Conservation (phyloP, 2,888 invertebrate genomes). For the Neuroscelio doddi region DNA sequence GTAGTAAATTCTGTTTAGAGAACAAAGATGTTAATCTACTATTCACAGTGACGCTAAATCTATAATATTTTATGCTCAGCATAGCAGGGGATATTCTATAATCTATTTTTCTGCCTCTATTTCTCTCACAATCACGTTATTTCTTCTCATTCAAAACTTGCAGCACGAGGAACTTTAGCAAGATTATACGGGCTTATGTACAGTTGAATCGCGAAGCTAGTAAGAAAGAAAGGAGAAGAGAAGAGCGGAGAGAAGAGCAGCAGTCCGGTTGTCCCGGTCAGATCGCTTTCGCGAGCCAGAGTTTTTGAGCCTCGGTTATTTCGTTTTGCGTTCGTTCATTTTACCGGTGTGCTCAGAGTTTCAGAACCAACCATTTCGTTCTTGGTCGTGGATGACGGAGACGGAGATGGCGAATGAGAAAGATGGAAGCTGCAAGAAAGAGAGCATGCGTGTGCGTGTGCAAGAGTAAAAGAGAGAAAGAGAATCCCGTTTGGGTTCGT, state of each 20-base stretch:
- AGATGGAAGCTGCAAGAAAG: conserved; percentile 13
- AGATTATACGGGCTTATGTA: conserved; percentile 28
- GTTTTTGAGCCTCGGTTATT: conserved; percentile 46
- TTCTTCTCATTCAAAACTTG: conserved; percentile 46
- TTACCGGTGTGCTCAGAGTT: conserved; percentile 42
- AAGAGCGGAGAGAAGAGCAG: conserved; percentile 8
- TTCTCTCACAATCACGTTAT: conserved; percentile 25
- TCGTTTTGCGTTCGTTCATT: conserved; percentile 48
- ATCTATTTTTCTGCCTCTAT: conserved; percentile 16
- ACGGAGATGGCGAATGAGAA: conserved; percentile 15
- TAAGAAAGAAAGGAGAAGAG: conserved; percentile 17
- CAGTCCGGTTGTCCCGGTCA: conserved; percentile 48
- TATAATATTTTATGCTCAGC: conserved; percentile 1
- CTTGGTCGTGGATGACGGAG: conserved; percentile 22
- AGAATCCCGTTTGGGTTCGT: conserved; percentile 44
- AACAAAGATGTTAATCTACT: conserved; percentile 7
- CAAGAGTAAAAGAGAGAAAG: conserved; percentile 1
- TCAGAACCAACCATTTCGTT: conserved; percentile 35
- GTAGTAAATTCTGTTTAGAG: not conserved
- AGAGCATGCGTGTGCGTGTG: conserved; percentile 9
- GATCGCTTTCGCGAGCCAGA: conserved; percentile 48
- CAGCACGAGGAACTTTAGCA: conserved; percentile 30
- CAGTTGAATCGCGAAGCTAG: conserved; percentile 28
- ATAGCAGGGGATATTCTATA: conserved; percentile 1
- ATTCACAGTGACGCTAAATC: not conserved